phyloP scores from a whole-genome alignment of 2,113 vertebrate genomes.

The Hypomesus transpacificus region DNA sequence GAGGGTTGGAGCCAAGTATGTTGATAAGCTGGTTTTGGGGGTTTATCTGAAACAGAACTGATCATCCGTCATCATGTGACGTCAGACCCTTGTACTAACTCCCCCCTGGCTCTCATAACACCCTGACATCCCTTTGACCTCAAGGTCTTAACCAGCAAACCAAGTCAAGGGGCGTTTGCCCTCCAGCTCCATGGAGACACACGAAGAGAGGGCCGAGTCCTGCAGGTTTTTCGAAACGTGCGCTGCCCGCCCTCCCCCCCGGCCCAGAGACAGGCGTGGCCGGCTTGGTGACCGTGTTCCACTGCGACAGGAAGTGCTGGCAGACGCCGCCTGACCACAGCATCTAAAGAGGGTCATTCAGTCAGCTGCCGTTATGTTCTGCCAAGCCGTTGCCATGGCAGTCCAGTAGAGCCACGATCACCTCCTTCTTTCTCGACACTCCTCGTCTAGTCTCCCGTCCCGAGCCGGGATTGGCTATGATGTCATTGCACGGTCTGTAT shows the following conservation, averaged over 20 bases:
- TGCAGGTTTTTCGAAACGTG: background rate
- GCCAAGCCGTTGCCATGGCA: slow-evolving; percentile 21
- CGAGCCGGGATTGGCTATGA: slow-evolving; percentile 20
- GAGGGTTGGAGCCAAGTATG: too few species aligned
- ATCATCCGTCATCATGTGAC: too few species aligned
- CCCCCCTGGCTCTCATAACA: too few species aligned
- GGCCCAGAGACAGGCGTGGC: slow-evolving; percentile 49
- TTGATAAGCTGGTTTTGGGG: too few species aligned
- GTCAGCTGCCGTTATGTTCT: slow-evolving; percentile 24
- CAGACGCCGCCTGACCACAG: slow-evolving; percentile 37
- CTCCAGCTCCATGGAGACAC: too few species aligned
- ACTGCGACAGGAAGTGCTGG: slow-evolving; percentile 18
- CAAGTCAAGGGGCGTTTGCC: too few species aligned
- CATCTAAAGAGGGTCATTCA: slow-evolving; percentile 27
- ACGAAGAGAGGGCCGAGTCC: too few species aligned
- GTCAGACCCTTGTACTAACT: too few species aligned
- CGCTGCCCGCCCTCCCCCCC: background rate
- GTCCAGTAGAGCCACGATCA: background rate
- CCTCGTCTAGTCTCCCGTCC: background rate
- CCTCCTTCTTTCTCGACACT: slow-evolving; percentile 15
- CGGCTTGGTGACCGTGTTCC: slow-evolving; percentile 21
- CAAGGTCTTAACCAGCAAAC: too few species aligned
- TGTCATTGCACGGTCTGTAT: slow-evolving; percentile 28
- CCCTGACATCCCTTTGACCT: too few species aligned
- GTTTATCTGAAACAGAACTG: too few species aligned